Conservation (phyloP, 1,140 invertebrate genomes). For the Zeugodacus cucurbitae region DNA sequence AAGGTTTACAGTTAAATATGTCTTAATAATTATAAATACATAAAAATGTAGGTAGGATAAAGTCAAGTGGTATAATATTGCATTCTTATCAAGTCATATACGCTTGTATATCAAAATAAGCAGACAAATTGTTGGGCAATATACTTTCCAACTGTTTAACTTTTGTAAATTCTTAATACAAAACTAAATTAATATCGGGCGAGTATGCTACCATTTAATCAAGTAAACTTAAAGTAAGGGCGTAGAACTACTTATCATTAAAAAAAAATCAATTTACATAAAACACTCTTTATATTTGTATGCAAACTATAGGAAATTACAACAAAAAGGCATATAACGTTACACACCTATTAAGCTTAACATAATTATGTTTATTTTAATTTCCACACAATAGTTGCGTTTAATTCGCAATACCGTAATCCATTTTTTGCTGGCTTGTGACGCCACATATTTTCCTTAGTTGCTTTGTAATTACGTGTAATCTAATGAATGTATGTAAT, state of each 20-base stretch:
- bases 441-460: neutral
- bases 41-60: slow-evolving; percentile 10
- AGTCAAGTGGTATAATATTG: neutral
- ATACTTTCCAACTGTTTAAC: neutral
- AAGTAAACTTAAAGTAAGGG: neutral
- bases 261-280: neutral
- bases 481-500: neutral
- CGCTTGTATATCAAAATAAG: neutral
- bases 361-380: neutral
- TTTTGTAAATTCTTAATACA: neutral
- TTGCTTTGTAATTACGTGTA: neutral
- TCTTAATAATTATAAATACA: neutral
- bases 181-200: neutral
- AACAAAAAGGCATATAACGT: neutral
- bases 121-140: neutral
- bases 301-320: slow-evolving; percentile 5
- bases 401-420: neutral
- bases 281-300: neutral
- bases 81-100: neutral
- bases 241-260: neutral
- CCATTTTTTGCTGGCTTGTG: neutral
- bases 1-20: neutral
- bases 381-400: neutral
- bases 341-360: neutral
- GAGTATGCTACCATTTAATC: neutral